Evolutionary conservation across 2,113 vertebrate species (phyloP), one percentile per base, ranked within the genome.

Genomic region (Centropristis striata): DNA sequence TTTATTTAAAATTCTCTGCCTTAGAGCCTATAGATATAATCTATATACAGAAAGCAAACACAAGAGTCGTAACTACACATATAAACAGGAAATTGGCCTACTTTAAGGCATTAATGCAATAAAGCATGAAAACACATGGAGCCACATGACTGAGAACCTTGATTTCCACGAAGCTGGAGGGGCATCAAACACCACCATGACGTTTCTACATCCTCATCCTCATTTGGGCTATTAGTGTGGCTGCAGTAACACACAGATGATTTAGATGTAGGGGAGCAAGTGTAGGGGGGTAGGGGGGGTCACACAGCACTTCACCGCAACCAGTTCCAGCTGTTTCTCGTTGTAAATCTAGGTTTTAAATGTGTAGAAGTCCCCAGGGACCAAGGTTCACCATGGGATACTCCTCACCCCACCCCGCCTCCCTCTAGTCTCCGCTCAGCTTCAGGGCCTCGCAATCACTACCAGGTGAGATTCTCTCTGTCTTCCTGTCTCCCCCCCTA

Each of bases 1-100:
- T 94, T 94, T 93, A 94, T 91, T 94, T 83, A 74, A 84, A 79
- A 78, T 66, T 10, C 32, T 88, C 44, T 83, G 25, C 8, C 71
- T 73, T 73, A 66, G 70, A 84, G 54, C 60, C 71, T 81, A 58
- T 66, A 71, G 74, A 85, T 20, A 68, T 28, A 72, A 79, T 77
- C 55, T 81, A 60, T 76, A 50, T 54, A 85, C 57, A 90, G 71
- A 80, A 65, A 83, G 69, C 64, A 76, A 84, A 81, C 39, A 77
- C 20, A 64, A 21, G 8, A 80, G 84, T 71, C 50, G 72, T 36
- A 78, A 27, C 63, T n/a, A 79, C 54, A 75, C 70, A 78, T n/a
- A 60, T 36, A 68, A 73, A 76, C 55, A 54, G 28, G 42, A 66
- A n/a, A 49, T 72, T 53, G 73, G 73, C 39, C 57, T 28, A 47